Base-by-base conservation (phyloP, 1,140 invertebrate genomes). In the Trichoplusia ni region DNA sequence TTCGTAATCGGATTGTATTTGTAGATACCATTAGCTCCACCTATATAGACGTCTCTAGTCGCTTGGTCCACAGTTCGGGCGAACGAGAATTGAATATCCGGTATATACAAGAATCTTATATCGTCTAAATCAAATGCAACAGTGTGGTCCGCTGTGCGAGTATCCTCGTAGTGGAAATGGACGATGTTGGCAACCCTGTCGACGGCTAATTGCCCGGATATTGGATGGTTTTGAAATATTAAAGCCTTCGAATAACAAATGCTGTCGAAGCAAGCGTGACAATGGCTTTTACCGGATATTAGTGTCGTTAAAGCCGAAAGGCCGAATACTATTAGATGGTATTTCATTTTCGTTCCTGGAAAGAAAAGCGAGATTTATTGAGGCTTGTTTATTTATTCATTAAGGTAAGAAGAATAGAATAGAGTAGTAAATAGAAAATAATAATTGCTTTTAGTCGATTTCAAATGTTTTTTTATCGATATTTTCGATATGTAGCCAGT, bases 161-260 rank as follows among this genome's bases (percentile, higher is more conserved):
- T 60, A 4, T 79, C 73, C 53, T 75, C 65, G 51, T 85, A 84
- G 16, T 87, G 80, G 25, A 84, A 85, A 38, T 87, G 83, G 0
- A 87, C 27, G 0, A 78, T 70, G 21, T 87, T 85, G 0, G 65
- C 69, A 0, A 29, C 77, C 53, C 72, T 75, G 31, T 86, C 83
- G 1, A 87, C 69, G 0, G 84, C 82, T 16, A 87, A 18, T 65
- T 86, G 84, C 7, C 84, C 84, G 8, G 77, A 79, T 18, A 82
- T 70, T 35, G 74, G 70, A 8, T 67, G 44, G 21, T 71, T 73
- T 37, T 75, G 68, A 21, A 81, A 73, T 7, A 87, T 68, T 11
- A 33, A 71, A 2, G 69, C 66, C 9, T 69, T 65, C 4, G 60
- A 74, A 65, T 86, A 77, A 40, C 82, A 85, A 0, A 73, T 37